Percentiles rank a stretch among this genome's conserved stretches.
These are phyloP conservation scores for Tenthredo notha DNA, from an alignment of 2,888 invertebrate species.

Conservation along the genomic window DNA sequence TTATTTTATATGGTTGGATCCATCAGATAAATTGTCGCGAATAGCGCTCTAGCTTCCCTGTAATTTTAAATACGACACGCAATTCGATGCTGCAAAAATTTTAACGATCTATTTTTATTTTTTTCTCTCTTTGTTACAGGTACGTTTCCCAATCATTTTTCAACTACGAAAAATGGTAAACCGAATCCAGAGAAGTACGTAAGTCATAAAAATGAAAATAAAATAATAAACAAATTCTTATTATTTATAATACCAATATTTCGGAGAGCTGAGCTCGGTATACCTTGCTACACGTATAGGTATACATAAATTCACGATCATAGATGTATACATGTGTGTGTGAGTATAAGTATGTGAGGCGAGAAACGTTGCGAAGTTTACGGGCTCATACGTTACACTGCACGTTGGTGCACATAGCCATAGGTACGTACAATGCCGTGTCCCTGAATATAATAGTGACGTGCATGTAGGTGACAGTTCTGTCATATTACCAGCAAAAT, in stretches of 20 bases:
- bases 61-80: not conserved
- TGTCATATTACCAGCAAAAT: conserved; percentile 67
- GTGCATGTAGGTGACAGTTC: conserved; percentile 59
- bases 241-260: not conserved
- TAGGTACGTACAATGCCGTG: conserved; percentile 54
- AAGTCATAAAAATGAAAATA: not conserved
- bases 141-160: not conserved
- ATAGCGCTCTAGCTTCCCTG: not conserved
- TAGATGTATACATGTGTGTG: not conserved
- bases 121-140: conserved; percentile 29
- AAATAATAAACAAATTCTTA: not conserved
- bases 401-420: conserved; percentile 35
- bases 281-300: not conserved
- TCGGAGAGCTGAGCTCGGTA: not conserved
- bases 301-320: not conserved
- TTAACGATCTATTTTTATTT: not conserved
- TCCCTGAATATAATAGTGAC: conserved; percentile 52
- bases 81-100: not conserved
- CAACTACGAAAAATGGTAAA: not conserved
- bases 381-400: conserved; percentile 70
- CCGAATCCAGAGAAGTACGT: not conserved
- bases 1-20: not conserved
- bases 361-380: conserved; percentile 68
- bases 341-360: conserved; percentile 19
- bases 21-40: conserved; percentile 3